Conservation (phyloP, 2,113 vertebrate species). For the Dicentrarchus labrax region DNA sequence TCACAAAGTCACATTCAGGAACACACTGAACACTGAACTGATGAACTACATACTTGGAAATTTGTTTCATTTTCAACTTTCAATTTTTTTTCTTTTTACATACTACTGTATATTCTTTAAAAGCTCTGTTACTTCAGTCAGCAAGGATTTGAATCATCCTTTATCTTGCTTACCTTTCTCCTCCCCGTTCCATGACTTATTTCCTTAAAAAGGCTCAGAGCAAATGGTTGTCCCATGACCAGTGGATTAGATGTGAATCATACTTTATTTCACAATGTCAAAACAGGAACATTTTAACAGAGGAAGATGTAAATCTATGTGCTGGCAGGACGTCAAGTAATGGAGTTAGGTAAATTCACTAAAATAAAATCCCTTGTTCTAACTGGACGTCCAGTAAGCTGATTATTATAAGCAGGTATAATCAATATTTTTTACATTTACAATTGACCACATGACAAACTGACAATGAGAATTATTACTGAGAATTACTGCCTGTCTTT, state of each 20-base stretch:
- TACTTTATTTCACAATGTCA: conserved; percentile 35
- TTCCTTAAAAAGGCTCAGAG: conserved; percentile 40
- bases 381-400: neutral
- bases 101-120: neutral
- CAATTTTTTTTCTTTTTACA: neutral
- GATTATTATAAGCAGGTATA: too few relatives aligned
- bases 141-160: conserved; percentile 54
- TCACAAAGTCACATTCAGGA: neutral
- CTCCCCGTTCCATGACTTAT: conserved; percentile 56
- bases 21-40: neutral
- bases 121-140: conserved; percentile 61
- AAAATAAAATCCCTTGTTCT: neutral
- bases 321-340: conserved; percentile 31
- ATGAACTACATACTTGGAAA: conserved; percentile 2
- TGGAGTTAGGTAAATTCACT: conserved; percentile 27
- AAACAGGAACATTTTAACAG: conserved; percentile 33
- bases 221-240: conserved; percentile 59
- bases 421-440: neutral
- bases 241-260: conserved; percentile 39
- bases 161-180: conserved; percentile 45
- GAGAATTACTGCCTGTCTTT: neutral
- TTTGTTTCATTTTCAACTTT: conserved; percentile 9
- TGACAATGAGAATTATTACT: too few relatives aligned
- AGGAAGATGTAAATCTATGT: conserved; percentile 38
- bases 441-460: neutral